Conservation (phyloP, 2,113 vertebrate species). For the Oenanthe oenanthe region DNA sequence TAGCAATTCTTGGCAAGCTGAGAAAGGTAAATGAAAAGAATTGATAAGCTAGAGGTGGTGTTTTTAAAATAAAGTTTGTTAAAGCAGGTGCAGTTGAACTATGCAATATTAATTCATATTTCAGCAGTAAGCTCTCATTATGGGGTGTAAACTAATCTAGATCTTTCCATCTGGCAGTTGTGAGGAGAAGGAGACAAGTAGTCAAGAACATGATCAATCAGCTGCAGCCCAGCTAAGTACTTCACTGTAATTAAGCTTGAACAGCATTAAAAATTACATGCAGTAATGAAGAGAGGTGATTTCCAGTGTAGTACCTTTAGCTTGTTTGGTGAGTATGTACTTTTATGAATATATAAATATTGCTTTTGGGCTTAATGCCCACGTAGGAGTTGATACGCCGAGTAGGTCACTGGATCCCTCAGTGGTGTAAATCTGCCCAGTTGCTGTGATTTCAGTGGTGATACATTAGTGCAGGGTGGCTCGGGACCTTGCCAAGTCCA, state of each 20-base stretch:
- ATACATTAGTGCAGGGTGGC: neutral
- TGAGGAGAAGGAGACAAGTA: constrained; percentile 2
- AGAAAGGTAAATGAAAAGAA: neutral
- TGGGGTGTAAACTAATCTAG: neutral
- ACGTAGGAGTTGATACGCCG: neutral
- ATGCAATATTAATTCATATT: neutral
- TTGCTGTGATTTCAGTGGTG: neutral
- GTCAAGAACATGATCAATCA: constrained; percentile 23
- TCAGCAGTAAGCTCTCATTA: neutral
- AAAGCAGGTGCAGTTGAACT: neutral
- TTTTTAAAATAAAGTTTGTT: neutral
- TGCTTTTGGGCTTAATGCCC: neutral
- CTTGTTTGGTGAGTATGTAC: constrained; percentile 2
- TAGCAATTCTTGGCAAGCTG: neutral
- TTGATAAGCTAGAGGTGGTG: neutral
- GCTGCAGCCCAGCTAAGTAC: constrained; percentile 8
- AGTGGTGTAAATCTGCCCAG: neutral
- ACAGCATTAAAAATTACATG: constrained; percentile 28
- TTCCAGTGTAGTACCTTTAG: neutral
- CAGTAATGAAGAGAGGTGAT: neutral
- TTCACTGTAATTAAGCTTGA: constrained; percentile 52
- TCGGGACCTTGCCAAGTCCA: constrained; percentile 1
- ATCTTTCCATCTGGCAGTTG: constrained; percentile 12
- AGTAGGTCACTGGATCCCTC: neutral
- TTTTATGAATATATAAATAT: constrained; percentile 3